These are phyloP conservation scores for Drosophila ezoana DNA, from an alignment of 2,888 invertebrate species.

Conservation along the genomic window DNA sequence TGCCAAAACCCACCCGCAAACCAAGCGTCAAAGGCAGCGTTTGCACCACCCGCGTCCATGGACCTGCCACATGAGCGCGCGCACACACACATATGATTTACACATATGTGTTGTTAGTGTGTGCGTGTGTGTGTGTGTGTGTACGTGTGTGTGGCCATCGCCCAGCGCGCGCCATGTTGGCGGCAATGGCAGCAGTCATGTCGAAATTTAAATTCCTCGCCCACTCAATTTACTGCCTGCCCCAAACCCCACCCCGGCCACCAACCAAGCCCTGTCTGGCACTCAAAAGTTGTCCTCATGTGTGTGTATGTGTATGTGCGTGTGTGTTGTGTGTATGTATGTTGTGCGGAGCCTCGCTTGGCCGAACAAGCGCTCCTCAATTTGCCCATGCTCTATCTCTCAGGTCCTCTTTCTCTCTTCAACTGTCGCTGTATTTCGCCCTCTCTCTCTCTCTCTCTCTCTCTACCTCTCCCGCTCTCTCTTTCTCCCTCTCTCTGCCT, in stretches of 20 bases:
- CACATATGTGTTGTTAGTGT: constrained; percentile 22
- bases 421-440: neutral
- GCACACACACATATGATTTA: constrained; percentile 36
- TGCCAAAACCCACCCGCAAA: constrained; percentile 75
- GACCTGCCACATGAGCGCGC: constrained; percentile 37
- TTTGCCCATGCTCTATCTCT: constrained; percentile 17
- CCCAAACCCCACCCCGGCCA: neutral
- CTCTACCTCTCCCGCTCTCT: neutral
- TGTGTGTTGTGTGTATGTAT: constrained; percentile 41
- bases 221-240: constrained; percentile 81
- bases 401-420: constrained; percentile 2
- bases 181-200: constrained; percentile 79
- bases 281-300: constrained; percentile 68
- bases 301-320: constrained; percentile 30
- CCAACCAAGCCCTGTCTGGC: constrained; percentile 55
- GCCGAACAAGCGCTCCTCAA: constrained; percentile 35
- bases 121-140: constrained; percentile 15
- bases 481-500: neutral
- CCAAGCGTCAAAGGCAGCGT: constrained; percentile 43
- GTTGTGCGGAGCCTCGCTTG: constrained; percentile 59
- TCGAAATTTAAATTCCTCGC: constrained; percentile 84
- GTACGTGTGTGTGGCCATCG: constrained; percentile 56
- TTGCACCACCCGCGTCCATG: constrained; percentile 36
- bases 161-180: constrained; percentile 62
- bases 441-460: neutral